phyloP scores from a whole-genome alignment of 1,140 invertebrate genomes.

The Drosophila ercepeae region DNA sequence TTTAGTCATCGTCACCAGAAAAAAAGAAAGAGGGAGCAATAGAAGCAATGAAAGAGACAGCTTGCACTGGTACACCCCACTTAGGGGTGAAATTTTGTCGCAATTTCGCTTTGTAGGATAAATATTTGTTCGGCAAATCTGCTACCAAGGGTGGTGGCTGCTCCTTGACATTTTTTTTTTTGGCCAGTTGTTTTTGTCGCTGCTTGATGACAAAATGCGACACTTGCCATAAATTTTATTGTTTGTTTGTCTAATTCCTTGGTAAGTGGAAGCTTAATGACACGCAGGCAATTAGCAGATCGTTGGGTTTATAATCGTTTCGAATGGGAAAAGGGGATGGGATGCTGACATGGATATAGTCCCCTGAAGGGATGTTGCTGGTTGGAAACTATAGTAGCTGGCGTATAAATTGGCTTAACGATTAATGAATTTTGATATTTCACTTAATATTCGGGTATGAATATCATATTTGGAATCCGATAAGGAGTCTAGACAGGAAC shows the following conservation, averaged over 20 bases:
- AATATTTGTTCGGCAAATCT: conserved; percentile 56
- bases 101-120: conserved; percentile 37
- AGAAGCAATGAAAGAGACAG: conserved; percentile 3
- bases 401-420: conserved; percentile 18
- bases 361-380: neutral
- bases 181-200: conserved; percentile 68
- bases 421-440: conserved; percentile 1
- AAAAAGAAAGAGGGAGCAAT: neutral
- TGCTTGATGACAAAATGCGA: conserved; percentile 80
- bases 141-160: conserved; percentile 55
- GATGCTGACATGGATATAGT: conserved; percentile 8
- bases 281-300: conserved; percentile 81
- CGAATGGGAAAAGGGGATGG: neutral
- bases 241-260: conserved; percentile 75
- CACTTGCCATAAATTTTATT: conserved; percentile 83
- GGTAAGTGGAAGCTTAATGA: conserved; percentile 82
- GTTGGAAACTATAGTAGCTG: neutral
- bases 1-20: conserved; percentile 66
- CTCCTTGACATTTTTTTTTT: conserved; percentile 25
- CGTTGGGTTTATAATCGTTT: conserved; percentile 66
- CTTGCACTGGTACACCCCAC: conserved; percentile 7
- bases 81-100: conserved; percentile 56
- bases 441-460: neutral
- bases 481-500: too few relatives aligned
- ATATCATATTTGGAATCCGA: too few relatives aligned